These are phyloP conservation scores for Synanthedon tipuliformis DNA, from an alignment of 2,888 invertebrate genomes.

Conservation along the genomic window DNA sequence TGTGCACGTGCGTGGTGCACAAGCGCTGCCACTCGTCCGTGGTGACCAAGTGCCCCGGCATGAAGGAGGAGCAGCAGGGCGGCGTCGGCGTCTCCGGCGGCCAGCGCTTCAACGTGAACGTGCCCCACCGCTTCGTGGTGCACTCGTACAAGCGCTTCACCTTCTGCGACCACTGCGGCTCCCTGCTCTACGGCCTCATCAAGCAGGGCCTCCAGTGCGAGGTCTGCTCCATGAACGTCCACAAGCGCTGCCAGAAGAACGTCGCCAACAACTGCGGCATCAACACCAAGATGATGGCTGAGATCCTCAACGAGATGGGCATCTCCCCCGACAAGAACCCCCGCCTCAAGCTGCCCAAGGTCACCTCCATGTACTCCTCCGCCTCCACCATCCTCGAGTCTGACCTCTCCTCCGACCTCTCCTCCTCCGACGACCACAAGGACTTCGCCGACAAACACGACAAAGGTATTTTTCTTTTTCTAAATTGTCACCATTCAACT, in stretches of 20 bases:
- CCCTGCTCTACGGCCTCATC: slow-evolving; percentile 94
- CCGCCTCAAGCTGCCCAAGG: slow-evolving; percentile 74
- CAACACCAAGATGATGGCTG: slow-evolving; percentile 96
- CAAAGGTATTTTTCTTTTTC: slow-evolving; percentile 28
- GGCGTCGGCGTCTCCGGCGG: slow-evolving; percentile 71
- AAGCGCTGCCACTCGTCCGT: slow-evolving; percentile 97
- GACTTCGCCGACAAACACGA: slow-evolving; percentile 38
- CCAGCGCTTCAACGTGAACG: slow-evolving; percentile 96
- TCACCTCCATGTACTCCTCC: slow-evolving; percentile 16
- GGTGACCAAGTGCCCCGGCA: slow-evolving; percentile 98
- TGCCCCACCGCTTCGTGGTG: slow-evolving; percentile 95
- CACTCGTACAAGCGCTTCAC: slow-evolving; percentile 98
- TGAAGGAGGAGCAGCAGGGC: slow-evolving; percentile 79
- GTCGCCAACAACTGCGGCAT: slow-evolving; percentile 99
- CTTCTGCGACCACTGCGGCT: slow-evolving; percentile 99
- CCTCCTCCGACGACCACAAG: slow-evolving; percentile 43
- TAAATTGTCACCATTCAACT: no score
- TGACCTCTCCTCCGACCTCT: slow-evolving; percentile 61
- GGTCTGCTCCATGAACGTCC: slow-evolving; percentile 97
- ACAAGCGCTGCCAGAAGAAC: slow-evolving; percentile 98
- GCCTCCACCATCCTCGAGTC: slow-evolving; percentile 43
- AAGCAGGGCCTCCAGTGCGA: slow-evolving; percentile 97
- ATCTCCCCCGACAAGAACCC: slow-evolving; percentile 88
- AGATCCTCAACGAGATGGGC: slow-evolving; percentile 91
- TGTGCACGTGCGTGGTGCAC: slow-evolving; percentile 99